phyloP scores from a whole-genome alignment of 2,888 invertebrate species.

The Pseudococcus jackbeardsleyi region DNA sequence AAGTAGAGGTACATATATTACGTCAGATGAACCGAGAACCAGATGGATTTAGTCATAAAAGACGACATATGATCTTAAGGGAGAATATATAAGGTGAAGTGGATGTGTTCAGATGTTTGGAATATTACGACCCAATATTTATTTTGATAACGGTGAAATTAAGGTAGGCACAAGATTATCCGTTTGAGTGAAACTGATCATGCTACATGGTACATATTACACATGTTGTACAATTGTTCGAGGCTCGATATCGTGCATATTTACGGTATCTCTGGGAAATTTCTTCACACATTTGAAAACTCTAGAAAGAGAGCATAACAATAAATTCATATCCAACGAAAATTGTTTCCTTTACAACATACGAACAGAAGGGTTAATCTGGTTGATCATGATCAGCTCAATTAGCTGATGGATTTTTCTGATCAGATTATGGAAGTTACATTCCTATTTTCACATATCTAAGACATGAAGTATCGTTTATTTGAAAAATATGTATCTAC shows the following conservation, averaged over 20 bases:
- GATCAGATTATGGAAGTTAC: no score
- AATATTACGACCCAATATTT: background rate
- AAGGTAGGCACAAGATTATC: background rate
- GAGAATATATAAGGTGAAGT: background rate
- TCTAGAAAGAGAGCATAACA: no score
- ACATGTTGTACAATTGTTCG: background rate
- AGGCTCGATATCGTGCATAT: background rate
- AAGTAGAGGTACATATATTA: background rate
- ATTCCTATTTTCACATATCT: no score
- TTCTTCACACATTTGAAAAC: background rate
- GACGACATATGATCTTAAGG: background rate
- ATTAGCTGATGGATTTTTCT: no score
- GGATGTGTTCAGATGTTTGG: background rate
- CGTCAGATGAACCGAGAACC: background rate
- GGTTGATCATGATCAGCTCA: no score
- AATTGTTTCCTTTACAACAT: no score
- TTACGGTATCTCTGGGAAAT: background rate
- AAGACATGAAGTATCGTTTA: no score
- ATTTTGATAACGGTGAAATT: slow-evolving; percentile 21
- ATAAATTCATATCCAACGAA: no score
- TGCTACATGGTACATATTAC: background rate
- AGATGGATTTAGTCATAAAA: background rate
- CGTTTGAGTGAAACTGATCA: background rate
- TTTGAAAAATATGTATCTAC: no score
- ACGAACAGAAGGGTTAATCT: no score